These are phyloP conservation scores for Forbesichthys agassizii DNA, from an alignment of 2,113 vertebrate genomes.

Conservation along the genomic window DNA sequence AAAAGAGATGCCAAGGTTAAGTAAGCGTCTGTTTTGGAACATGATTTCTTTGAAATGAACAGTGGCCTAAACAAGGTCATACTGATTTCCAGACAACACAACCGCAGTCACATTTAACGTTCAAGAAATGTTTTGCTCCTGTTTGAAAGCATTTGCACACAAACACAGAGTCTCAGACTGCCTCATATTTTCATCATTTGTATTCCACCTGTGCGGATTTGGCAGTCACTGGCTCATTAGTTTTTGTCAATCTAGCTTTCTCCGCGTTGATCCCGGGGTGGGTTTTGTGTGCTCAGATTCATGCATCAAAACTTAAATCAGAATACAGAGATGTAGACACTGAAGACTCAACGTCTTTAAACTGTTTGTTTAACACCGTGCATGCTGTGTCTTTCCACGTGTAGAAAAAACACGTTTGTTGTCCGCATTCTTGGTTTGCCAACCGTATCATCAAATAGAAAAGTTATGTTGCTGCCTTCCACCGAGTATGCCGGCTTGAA, in stretches of 20 bases:
- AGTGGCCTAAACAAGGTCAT: neutral
- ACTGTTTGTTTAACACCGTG: neutral
- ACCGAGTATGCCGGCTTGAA: slow-evolving; percentile 17
- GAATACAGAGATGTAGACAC: neutral
- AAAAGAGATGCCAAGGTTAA: neutral
- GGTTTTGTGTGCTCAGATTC: slow-evolving; percentile 8
- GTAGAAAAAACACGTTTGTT: too few species aligned
- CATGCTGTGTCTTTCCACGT: neutral
- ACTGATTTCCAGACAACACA: neutral
- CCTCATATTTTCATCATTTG: neutral
- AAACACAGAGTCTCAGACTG: neutral
- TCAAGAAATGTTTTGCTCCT: neutral
- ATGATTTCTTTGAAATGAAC: neutral
- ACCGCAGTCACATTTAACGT: neutral
- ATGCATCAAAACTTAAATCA: slow-evolving; percentile 11
- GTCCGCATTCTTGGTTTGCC: neutral
- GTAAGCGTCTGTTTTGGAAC: neutral
- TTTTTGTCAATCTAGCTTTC: neutral
- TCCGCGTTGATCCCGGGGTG: neutral
- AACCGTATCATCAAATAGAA: slow-evolving; percentile 27
- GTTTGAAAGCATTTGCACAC: neutral
- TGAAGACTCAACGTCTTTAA: neutral
- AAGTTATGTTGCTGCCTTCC: slow-evolving; percentile 15
- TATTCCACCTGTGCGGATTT: slow-evolving; percentile 1
- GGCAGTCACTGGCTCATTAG: neutral